Evolutionary conservation across 1,140 invertebrate genomes (phyloP), one percentile per base, ranked within the genome.

Genomic region (Anastrepha obliqua): DNA sequence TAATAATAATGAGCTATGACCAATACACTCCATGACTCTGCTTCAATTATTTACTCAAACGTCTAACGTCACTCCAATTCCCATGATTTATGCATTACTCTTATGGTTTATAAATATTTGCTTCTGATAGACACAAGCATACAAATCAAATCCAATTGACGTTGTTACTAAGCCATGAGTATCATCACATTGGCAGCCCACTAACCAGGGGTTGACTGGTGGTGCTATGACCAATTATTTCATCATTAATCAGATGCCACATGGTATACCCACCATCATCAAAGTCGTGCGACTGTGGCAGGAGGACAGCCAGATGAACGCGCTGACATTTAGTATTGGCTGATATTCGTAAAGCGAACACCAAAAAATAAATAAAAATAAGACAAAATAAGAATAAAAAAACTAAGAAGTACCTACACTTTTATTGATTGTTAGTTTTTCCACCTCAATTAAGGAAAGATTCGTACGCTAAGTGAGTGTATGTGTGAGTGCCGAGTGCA

Each of bases 171-270:
- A 74, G 11, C 64, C 29, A 67, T 29, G 42, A 15, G 44, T 55
- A 74, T 67, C 65, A 67, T 39, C 65, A 67, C 13, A 62, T 13
- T 44, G 13, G 42, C 17, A 44, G 15, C 4, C 13, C 39, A 39
- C 4, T 1, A 11, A 44, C 39, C 44, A 42, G 42, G 39, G 67
- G 13, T 44, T 44, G 42, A 5, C 42, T 42, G 39, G 42, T 74
- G 67, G 39, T 15, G 67, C 67, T 47, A 44, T n/a, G 39, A 74
- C 67, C 91, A 91, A 91, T 91, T 91, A 91, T 91, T 91, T 90
- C 90, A 89, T 91, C 91, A 91, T 91, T 91, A 91, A 91, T 91
- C 91, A 91, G 91, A 88, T 90, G 89, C 90, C 89, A 91, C 91
- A 92, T 92, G 91, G 90, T 90, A 91, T 90, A 89, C 88, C 87